phyloP scores from a whole-genome alignment of 2,888 invertebrate species.

The Mythimna vitellina region DNA sequence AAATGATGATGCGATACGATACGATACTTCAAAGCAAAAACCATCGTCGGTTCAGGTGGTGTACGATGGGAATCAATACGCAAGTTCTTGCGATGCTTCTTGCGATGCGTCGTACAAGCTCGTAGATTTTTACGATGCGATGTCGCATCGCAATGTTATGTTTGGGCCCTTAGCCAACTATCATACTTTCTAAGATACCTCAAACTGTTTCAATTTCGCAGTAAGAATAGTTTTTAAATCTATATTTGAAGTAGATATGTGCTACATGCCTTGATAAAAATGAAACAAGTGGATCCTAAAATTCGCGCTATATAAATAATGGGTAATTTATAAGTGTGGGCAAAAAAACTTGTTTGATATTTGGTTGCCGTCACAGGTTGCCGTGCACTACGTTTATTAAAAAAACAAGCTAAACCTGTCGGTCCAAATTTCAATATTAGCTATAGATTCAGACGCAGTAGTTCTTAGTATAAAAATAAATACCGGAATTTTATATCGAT shows the following conservation, averaged over 20 bases:
- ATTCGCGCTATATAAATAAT: slow-evolving; percentile 8
- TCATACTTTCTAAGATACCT: background rate
- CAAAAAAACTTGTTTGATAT: slow-evolving; percentile 24
- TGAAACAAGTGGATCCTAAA: slow-evolving; percentile 5
- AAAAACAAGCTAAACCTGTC: slow-evolving; percentile 18
- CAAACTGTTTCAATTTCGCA: background rate
- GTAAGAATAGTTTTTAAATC: background rate
- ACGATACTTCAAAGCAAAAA: no score
- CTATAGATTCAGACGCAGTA: background rate
- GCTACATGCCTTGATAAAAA: background rate
- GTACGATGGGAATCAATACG: no score
- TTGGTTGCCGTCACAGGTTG: slow-evolving; percentile 3
- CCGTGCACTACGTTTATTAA: slow-evolving; percentile 1
- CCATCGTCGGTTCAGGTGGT: no score
- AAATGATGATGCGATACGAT: no score
- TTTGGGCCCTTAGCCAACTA: no score
- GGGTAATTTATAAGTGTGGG: slow-evolving; percentile 15
- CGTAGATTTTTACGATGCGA: no score
- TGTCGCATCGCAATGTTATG: no score
- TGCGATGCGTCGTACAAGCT: no score
- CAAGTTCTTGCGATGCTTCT: no score
- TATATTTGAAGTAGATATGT: background rate
- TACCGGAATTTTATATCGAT: background rate
- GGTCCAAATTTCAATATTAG: slow-evolving; percentile 15
- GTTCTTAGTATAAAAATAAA: slow-evolving; percentile 7